Evolutionary conservation across 2,888 invertebrate genomes (phyloP).

Genomic region (Synergus umbraculus): DNA sequence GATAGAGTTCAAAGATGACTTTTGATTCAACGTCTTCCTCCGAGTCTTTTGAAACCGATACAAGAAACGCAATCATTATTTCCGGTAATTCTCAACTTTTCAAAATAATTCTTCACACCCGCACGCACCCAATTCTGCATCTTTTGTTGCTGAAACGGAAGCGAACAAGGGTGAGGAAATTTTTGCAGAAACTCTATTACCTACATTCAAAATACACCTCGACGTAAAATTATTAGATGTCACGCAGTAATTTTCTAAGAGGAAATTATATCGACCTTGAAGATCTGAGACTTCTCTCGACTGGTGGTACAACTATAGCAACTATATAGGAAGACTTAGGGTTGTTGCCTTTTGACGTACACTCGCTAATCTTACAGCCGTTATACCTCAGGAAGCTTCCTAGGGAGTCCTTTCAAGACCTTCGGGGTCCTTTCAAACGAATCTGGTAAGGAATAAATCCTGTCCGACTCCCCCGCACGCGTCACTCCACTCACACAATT

Average conservation of each 20-base stretch:
- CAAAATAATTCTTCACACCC: conserved; percentile 36
- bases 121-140: conserved; percentile 22
- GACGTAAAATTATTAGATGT: conserved; percentile 27
- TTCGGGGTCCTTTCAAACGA: conserved; percentile 38
- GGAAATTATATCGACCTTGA: conserved; percentile 17
- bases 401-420: conserved; percentile 40
- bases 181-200: not conserved
- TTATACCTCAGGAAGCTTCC: conserved; percentile 47
- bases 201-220: not conserved
- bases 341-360: not conserved
- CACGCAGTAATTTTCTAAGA: not conserved
- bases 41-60: conserved; percentile 1
- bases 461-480: conserved; percentile 52
- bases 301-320: not conserved
- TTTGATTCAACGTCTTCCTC: conserved; percentile 15
- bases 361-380: conserved; percentile 57
- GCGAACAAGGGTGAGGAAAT: conserved; percentile 23
- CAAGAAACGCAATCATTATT: conserved; percentile 31
- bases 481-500: conserved; percentile 37
- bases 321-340: not conserved
- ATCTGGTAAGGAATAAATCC: conserved; percentile 50
- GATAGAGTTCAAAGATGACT: conserved; percentile 19
- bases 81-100: conserved; percentile 2
- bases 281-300: conserved; percentile 4
- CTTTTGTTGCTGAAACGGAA: not conserved